A percentile compares a stretch with the other conserved stretches of the same genome.
Evolutionary conservation across 2,888 invertebrate species (phyloP).

Genomic region (Leucania comma): DNA sequence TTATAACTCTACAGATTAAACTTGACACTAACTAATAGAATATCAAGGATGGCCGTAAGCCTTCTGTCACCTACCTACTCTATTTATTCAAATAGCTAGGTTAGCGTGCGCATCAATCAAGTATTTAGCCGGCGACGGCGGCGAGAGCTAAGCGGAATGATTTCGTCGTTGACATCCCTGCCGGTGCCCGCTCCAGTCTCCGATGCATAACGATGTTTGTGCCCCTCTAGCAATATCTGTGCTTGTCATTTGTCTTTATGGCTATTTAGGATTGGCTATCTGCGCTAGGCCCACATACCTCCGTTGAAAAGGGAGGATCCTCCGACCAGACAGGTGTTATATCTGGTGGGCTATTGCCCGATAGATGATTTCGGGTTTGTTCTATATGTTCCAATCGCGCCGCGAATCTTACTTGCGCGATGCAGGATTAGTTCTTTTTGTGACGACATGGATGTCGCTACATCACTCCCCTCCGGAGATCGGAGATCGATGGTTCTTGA

Average conservation of each 20-base stretch:
- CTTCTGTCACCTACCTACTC: conserved; percentile 6
- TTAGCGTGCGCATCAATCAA: conserved; percentile 65
- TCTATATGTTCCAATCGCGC: too few relatives aligned
- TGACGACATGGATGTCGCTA: too few relatives aligned
- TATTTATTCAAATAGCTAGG: conserved; percentile 36
- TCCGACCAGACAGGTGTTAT: too few relatives aligned
- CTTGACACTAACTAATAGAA: not conserved
- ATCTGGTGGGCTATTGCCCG: too few relatives aligned
- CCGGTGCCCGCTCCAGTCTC: conserved; percentile 32
- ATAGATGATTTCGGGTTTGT: too few relatives aligned
- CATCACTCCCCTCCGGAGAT: too few relatives aligned
- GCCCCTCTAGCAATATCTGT: conserved; percentile 21
- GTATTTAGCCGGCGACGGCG: conserved; percentile 55
- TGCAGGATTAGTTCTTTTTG: too few relatives aligned
- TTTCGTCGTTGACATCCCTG: conserved; percentile 61
- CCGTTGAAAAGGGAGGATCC: too few relatives aligned
- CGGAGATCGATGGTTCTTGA: too few relatives aligned
- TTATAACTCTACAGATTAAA: too few relatives aligned
- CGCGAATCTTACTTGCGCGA: too few relatives aligned
- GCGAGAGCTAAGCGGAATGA: conserved; percentile 59
- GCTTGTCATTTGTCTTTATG: conserved; percentile 20
- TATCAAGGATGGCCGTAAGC: not conserved
- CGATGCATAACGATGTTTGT: conserved; percentile 37
- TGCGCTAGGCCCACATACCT: too few relatives aligned
- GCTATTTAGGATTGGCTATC: conserved; percentile 5